Conservation (phyloP, 2,888 invertebrate genomes). For the Opisthograptis luteolata region DNA sequence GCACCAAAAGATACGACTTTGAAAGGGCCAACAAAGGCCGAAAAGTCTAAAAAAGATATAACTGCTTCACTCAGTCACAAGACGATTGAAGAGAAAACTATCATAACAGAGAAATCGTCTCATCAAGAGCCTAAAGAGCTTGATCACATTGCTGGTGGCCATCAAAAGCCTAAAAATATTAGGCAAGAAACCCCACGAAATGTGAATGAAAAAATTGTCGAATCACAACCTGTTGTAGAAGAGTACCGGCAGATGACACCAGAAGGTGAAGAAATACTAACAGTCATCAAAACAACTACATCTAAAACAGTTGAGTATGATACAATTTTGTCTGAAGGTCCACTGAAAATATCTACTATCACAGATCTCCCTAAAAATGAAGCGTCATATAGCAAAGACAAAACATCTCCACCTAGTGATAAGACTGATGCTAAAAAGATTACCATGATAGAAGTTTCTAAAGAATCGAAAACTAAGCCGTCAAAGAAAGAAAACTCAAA, state of each 20-base stretch:
- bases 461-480: conserved; percentile 2
- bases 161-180: conserved; percentile 21
- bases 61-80: conserved; percentile 1
- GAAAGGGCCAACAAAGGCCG: neutral
- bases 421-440: conserved; percentile 2
- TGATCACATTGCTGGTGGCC: neutral
- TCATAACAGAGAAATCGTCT: conserved; percentile 28
- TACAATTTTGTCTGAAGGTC: conserved; percentile 33
- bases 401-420: neutral
- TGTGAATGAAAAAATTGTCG: conserved; percentile 41
- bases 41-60: neutral
- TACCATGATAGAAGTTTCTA: neutral
- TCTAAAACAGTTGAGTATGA: conserved; percentile 54
- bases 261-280: conserved; percentile 54
- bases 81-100: conserved; percentile 32
- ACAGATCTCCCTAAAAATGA: conserved; percentile 19
- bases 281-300: conserved; percentile 53
- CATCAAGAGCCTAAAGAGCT: conserved; percentile 3
- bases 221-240: conserved; percentile 48
- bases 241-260: conserved; percentile 49
- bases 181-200: conserved; percentile 34
- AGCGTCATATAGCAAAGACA: conserved; percentile 3
- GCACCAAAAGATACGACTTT: conserved; percentile 1
- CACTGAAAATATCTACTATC: conserved; percentile 17
- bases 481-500: conserved; percentile 2